Evolutionary conservation across 2,113 vertebrate genomes (phyloP), one percentile per base, ranked within the genome.

Genomic region (Malurus alboscapulatus): DNA sequence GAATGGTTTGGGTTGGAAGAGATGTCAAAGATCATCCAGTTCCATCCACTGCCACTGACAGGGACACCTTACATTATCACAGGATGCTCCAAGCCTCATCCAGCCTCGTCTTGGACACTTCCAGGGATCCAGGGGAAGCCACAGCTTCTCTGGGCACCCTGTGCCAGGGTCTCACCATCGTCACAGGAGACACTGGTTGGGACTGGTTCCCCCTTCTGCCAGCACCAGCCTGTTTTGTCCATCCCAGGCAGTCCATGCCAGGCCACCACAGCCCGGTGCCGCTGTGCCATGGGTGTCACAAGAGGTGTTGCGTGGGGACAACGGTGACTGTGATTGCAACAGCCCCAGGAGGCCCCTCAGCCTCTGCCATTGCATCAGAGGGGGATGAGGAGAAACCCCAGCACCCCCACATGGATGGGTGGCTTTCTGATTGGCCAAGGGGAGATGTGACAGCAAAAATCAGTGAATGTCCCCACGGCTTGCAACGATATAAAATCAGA

Each of bases 281-380:
- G 0, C 48, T 19, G 53, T 38, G 63, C 10, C 0, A 0, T 0
- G 0, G 14, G 4, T 94, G 89, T 65, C 87, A 90, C 83, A 85
- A 61, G 83, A 74, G 1, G 5, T 21, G 27, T 75, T 87, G 68
- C 62, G 2, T 5, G 66, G 7, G 45, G 53, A 63, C 55, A 91
- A 71, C 0, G 2, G 71, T 79, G 92, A 29, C 12, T 38, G 38
- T 38, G 2, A 45, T n/a, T 88, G 54, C 91, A 85, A 68, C 58
- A 85, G 32, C 14, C 16, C 55, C 62, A 73, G 14, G 29, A 91
- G 54, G 20, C 12, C 2, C 38, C 71, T 82, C 71, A 58, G 44
- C 71, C 50, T 16, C 62, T 75, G 14, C 22, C 20, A 2, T 5
- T 68, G n/a, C 88, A 14, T 1, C 36, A 54, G 38, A 5, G 55